These are phyloP conservation scores for Dyspetes luteomarginatus DNA, from an alignment of 2,888 invertebrate genomes.

Conservation along the genomic window DNA sequence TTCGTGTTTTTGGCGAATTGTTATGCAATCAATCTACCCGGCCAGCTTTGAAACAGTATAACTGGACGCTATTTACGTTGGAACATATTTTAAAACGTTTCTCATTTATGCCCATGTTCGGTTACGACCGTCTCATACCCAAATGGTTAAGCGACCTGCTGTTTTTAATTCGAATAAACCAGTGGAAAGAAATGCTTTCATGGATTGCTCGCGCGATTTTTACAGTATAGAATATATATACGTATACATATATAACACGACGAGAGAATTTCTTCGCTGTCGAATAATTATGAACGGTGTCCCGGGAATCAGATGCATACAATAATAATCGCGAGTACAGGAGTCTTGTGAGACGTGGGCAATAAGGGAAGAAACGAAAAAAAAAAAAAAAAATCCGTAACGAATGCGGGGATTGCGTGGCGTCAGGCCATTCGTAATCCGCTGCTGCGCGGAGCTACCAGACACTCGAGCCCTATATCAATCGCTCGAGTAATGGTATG, in stretches of 20 bases:
- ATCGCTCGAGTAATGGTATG: constrained; percentile 58
- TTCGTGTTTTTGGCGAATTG: too few species aligned
- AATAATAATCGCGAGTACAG: constrained; percentile 55
- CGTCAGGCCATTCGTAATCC: constrained; percentile 66
- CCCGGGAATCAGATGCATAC: constrained; percentile 27
- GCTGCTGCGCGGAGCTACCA: constrained; percentile 49
- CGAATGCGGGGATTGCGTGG: constrained; percentile 69
- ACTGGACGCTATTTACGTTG: constrained; percentile 70
- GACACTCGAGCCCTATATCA: constrained; percentile 66
- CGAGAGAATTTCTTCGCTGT: constrained; percentile 34
- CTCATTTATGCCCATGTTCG: constrained; percentile 28
- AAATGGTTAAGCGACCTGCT: background rate
- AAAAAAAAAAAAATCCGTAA: constrained; percentile 60
- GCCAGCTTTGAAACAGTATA: too few species aligned
- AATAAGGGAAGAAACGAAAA: constrained; percentile 16
- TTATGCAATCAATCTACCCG: too few species aligned
- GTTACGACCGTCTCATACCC: constrained; percentile 9
- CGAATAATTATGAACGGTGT: constrained; percentile 60
- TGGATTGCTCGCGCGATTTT: background rate
- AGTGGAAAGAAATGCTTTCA: background rate
- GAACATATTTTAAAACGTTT: constrained; percentile 65
- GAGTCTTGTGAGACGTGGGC: constrained; percentile 42
- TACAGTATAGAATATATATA: background rate
- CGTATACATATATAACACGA: background rate
- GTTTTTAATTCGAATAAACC: constrained; percentile 3